Evolutionary conservation across 35 echinoderm and acorn worm genomes (phyloP).

Genomic region (Amphiura filiformis): DNA sequence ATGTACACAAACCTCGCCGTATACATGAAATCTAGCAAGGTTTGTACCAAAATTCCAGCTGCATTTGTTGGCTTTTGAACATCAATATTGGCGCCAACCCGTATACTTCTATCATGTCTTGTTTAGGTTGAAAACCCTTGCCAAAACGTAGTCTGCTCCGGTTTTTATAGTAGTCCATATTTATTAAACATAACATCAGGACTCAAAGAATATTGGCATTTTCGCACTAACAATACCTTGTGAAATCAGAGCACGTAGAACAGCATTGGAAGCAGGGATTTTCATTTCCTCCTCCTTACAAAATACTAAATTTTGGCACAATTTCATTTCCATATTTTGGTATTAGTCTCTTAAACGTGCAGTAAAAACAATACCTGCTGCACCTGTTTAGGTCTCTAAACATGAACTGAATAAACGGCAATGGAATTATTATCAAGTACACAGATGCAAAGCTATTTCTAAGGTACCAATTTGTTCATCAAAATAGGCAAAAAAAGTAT

Average conservation of each 20-base stretch:
- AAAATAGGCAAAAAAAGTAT: too few relatives aligned
- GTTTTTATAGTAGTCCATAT: neutral
- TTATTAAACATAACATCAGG: conserved; percentile 5
- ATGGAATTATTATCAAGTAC: neutral
- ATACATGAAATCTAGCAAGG: neutral
- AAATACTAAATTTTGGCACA: neutral
- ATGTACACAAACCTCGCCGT: conserved; percentile 3
- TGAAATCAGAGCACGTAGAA: neutral
- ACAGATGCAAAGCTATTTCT: too few relatives aligned
- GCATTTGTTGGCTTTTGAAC: neutral
- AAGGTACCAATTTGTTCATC: too few relatives aligned
- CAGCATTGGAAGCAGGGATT: neutral
- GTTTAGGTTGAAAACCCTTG: neutral
- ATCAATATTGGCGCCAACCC: neutral
- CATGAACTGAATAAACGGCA: neutral
- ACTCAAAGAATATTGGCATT: conserved; percentile 1
- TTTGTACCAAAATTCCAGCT: conserved; percentile 7
- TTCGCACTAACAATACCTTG: neutral
- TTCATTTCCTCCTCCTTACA: neutral
- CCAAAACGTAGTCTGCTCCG: neutral
- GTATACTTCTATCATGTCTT: conserved; percentile 3
- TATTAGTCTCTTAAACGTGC: neutral
- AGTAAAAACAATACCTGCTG: neutral
- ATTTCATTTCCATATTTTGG: conserved; percentile 8
- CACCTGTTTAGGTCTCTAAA: neutral